These are phyloP conservation scores for Apoda limacodes DNA, from an alignment of 2,888 invertebrate genomes.

Conservation along the genomic window DNA sequence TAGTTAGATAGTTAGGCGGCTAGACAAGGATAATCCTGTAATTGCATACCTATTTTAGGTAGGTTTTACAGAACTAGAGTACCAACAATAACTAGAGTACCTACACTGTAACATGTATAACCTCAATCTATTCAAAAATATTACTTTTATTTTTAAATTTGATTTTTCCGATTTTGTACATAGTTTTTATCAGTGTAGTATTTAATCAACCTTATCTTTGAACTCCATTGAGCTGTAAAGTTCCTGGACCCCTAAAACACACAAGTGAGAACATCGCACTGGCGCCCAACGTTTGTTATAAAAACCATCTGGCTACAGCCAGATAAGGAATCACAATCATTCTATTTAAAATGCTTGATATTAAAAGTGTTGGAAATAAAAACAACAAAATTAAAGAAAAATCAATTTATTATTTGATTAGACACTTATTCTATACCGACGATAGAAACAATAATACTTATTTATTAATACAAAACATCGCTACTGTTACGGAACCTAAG, in stretches of 20 bases:
- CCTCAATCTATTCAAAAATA: no score
- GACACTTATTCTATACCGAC: slow-evolving; percentile 29
- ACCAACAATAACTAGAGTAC: no score
- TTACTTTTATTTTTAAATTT: no score
- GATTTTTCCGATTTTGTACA: no score
- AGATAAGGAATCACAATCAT: slow-evolving; percentile 3
- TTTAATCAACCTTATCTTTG: no score
- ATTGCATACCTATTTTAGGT: no score
- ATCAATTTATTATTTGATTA: slow-evolving; percentile 33
- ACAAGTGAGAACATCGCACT: slow-evolving; percentile 1
- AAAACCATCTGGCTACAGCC: slow-evolving; percentile 10
- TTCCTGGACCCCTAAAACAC: no score
- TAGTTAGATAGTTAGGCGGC: no score
- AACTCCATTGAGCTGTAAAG: background rate
- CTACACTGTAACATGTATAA: no score
- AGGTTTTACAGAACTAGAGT: no score
- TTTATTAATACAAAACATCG: slow-evolving; percentile 24
- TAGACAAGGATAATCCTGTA: no score
- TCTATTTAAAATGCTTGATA: slow-evolving; percentile 7
- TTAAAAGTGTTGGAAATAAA: slow-evolving; percentile 12
- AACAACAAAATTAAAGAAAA: slow-evolving; percentile 24
- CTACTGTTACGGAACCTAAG: slow-evolving; percentile 23
- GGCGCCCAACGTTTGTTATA: slow-evolving; percentile 10
- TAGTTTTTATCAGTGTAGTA: no score
- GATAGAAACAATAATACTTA: slow-evolving; percentile 32